Conservation (phyloP, 2,113 vertebrate genomes). For the Pituophis catenifer region DNA sequence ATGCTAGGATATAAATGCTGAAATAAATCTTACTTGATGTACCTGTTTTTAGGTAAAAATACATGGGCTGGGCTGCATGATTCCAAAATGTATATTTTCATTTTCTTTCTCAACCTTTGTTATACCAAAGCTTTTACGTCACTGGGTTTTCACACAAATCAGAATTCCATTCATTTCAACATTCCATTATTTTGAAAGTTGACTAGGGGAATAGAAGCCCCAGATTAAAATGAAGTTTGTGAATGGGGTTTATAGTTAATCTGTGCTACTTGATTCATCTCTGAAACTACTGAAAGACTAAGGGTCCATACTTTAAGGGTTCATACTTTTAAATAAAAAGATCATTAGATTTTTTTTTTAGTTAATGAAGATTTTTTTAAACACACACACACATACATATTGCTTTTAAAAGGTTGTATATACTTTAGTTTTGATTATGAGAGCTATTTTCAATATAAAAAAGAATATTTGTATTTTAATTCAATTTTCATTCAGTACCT, state of each 20-base stretch:
- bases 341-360: conserved; percentile 20
- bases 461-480: neutral
- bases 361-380: conserved; percentile 25
- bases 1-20: neutral
- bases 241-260: neutral
- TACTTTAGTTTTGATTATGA: conserved; percentile 29
- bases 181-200: neutral
- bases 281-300: conserved; percentile 31
- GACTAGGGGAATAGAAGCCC: neutral
- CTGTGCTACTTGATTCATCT: neutral
- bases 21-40: neutral
- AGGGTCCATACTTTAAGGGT: neutral
- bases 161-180: neutral
- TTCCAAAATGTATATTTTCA: neutral
- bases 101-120: neutral
- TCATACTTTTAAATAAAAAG: conserved; percentile 16
- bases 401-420: conserved; percentile 45
- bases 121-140: neutral
- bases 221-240: conserved; percentile 23
- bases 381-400: neutral
- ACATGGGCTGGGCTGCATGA: neutral
- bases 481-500: neutral
- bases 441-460: neutral
- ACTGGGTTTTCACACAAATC: conserved; percentile 1
- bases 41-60: neutral